Conservation (phyloP, 2,888 invertebrate genomes). For the Trisateles emortualis region DNA sequence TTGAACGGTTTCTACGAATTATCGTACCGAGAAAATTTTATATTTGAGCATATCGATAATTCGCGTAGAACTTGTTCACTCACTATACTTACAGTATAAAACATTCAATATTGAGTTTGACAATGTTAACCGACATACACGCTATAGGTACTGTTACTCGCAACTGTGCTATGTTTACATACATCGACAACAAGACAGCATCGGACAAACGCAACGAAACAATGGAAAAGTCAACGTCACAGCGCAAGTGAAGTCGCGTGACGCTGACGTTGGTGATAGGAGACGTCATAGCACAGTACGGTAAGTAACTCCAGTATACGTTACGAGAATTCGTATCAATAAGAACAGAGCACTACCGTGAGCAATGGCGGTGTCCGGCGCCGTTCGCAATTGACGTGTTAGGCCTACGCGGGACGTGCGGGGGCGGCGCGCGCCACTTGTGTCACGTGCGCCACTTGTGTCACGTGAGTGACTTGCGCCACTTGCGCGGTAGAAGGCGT, state of each 20-base stretch:
- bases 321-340: slow-evolving; percentile 68
- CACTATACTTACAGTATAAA: slow-evolving; percentile 45
- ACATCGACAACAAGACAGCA: slow-evolving; percentile 1
- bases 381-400: slow-evolving; percentile 85
- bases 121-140: slow-evolving; percentile 42
- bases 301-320: slow-evolving; percentile 40
- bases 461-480: slow-evolving; percentile 7
- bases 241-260: too few species aligned
- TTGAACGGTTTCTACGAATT: slow-evolving; percentile 67
- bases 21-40: slow-evolving; percentile 57
- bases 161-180: slow-evolving; percentile 41
- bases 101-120: slow-evolving; percentile 48
- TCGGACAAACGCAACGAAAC: slow-evolving; percentile 7
- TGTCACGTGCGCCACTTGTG: slow-evolving; percentile 6
- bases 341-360: slow-evolving; percentile 78
- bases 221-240: slow-evolving; percentile 2
- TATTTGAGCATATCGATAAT: slow-evolving; percentile 28
- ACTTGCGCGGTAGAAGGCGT: slow-evolving; percentile 14
- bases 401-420: slow-evolving; percentile 77
- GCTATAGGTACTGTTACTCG: slow-evolving; percentile 31
- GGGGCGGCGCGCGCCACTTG: slow-evolving; percentile 31
- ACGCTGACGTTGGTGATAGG: slow-evolving; percentile 5
- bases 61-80: slow-evolving; percentile 34
- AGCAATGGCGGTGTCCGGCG: slow-evolving; percentile 83
- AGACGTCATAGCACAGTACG: slow-evolving; percentile 45